Conservation (phyloP, 30 jellyfish, hydroid and myxozoan species). For the Cassiopea andromeda region DNA sequence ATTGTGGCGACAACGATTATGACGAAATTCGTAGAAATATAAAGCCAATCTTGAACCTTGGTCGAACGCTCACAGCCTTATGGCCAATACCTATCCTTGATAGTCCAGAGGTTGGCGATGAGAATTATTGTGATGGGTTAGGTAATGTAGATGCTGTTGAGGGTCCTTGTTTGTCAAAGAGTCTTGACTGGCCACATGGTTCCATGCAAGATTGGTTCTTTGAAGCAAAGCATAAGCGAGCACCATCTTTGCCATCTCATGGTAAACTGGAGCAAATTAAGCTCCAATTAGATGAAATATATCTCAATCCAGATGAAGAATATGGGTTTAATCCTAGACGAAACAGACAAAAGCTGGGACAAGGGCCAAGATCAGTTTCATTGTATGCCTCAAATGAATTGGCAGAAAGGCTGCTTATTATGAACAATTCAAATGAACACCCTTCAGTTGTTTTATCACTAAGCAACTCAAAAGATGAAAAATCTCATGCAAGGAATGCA, state of each 20-base stretch:
- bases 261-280: slow-evolving; percentile 52
- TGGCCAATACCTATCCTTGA: slow-evolving; percentile 54
- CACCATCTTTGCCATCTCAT: slow-evolving; percentile 77
- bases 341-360: slow-evolving; percentile 27
- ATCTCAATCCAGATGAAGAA: slow-evolving; percentile 74
- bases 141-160: neutral
- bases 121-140: neutral
- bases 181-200: slow-evolving; percentile 62
- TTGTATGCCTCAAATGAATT: slow-evolving; percentile 68
- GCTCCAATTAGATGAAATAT: slow-evolving; percentile 77
- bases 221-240: slow-evolving; percentile 58
- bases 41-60: slow-evolving; percentile 80
- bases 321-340: slow-evolving; percentile 91
- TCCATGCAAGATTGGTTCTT: slow-evolving; percentile 22
- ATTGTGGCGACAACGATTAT: slow-evolving; percentile 74
- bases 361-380: slow-evolving; percentile 58
- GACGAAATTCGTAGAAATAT: slow-evolving; percentile 69
- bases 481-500: slow-evolving; percentile 84
- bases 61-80: slow-evolving; percentile 71
- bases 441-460: neutral
- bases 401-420: neutral
- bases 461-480: slow-evolving; percentile 2
- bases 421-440: slow-evolving; percentile 18
- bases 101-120: slow-evolving; percentile 32
- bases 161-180: slow-evolving; percentile 31